A percentile compares a stretch with the other conserved stretches of the same genome.
Evolutionary conservation across 2,113 vertebrate genomes (phyloP).

Genomic region (Chunga burmeisteri): DNA sequence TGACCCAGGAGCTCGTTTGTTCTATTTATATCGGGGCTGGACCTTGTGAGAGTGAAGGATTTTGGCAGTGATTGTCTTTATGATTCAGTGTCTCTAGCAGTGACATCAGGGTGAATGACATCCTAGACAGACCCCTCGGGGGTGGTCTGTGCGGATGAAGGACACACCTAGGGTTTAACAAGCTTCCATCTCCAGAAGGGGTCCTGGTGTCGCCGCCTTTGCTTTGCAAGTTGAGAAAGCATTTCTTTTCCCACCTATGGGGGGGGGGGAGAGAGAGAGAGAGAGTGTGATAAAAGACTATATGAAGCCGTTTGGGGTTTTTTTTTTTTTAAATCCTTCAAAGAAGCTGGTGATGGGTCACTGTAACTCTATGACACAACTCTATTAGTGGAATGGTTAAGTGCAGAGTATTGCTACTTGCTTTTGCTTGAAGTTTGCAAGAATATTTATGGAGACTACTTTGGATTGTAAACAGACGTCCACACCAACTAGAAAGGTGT

Average conservation of each 20-base stretch:
- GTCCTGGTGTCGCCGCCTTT: slow-evolving; percentile 92
- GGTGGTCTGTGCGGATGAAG: slow-evolving; percentile 71
- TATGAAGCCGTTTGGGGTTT: not conserved
- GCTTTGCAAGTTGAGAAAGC: slow-evolving; percentile 95
- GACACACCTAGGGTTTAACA: slow-evolving; percentile 84
- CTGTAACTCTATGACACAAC: not conserved
- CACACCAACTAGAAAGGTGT: not conserved
- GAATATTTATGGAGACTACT: not conserved
- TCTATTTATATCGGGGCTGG: slow-evolving; percentile 54
- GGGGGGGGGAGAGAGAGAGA: not conserved
- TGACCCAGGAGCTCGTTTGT: slow-evolving; percentile 44
- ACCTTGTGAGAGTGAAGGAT: slow-evolving; percentile 62
- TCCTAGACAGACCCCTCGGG: slow-evolving; percentile 70
- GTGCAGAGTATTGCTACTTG: not conserved
- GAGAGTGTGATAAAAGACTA: not conserved
- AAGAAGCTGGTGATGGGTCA: not conserved
- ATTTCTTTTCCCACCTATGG: slow-evolving; percentile 91
- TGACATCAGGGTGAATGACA: slow-evolving; percentile 75
- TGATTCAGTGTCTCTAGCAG: slow-evolving; percentile 77
- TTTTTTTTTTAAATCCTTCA: not conserved
- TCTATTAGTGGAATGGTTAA: not conserved
- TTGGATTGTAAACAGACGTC: not conserved
- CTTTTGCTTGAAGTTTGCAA: not conserved
- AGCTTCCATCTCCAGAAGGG: slow-evolving; percentile 98
- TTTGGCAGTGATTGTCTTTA: slow-evolving; percentile 84